These are phyloP conservation scores for Drosophila formosana DNA, from an alignment of 2,888 invertebrate species.

Conservation along the genomic window DNA sequence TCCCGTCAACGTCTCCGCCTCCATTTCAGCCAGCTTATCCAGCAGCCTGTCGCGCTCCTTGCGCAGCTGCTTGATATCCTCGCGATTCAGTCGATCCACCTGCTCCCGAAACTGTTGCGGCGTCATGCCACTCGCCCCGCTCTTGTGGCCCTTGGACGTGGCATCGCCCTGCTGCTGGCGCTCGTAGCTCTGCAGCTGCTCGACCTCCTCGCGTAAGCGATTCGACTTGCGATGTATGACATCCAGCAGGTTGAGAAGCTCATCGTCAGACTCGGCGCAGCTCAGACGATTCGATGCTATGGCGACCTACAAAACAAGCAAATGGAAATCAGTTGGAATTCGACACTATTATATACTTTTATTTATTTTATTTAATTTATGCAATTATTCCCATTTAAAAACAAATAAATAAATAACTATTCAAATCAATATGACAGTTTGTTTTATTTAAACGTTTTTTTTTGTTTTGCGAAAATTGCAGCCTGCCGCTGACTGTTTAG, in stretches of 20 bases:
- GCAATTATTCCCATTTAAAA: too few species aligned
- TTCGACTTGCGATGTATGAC: slow-evolving; percentile 93
- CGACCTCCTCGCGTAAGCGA: slow-evolving; percentile 89
- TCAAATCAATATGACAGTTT: too few species aligned
- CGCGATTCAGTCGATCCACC: slow-evolving; percentile 83
- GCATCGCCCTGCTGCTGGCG: slow-evolving; percentile 74
- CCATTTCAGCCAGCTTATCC: slow-evolving; percentile 91
- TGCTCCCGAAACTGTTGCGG: slow-evolving; percentile 83
- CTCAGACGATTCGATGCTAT: slow-evolving; percentile 82
- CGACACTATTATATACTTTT: too few species aligned
- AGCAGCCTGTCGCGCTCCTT: slow-evolving; percentile 91
- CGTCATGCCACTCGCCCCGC: slow-evolving; percentile 68
- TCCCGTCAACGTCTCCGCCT: slow-evolving; percentile 90
- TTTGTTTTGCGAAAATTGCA: too few species aligned
- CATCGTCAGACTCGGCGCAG: slow-evolving; percentile 89
- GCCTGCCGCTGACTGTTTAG: too few species aligned
- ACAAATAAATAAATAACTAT: too few species aligned
- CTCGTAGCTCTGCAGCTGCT: slow-evolving; percentile 87
- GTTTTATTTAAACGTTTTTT: too few species aligned
- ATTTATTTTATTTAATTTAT: too few species aligned
- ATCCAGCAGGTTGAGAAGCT: slow-evolving; percentile 93
- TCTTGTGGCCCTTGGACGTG: slow-evolving; percentile 44
- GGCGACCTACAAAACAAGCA: slow-evolving; percentile 66
- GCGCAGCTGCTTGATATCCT: slow-evolving; percentile 88
- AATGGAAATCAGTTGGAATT: background rate